A percentile compares a stretch with the other conserved stretches of the same genome.
These are phyloP conservation scores for Nesoenas mayeri DNA, from an alignment of 2,113 vertebrate species.

Conservation along the genomic window DNA sequence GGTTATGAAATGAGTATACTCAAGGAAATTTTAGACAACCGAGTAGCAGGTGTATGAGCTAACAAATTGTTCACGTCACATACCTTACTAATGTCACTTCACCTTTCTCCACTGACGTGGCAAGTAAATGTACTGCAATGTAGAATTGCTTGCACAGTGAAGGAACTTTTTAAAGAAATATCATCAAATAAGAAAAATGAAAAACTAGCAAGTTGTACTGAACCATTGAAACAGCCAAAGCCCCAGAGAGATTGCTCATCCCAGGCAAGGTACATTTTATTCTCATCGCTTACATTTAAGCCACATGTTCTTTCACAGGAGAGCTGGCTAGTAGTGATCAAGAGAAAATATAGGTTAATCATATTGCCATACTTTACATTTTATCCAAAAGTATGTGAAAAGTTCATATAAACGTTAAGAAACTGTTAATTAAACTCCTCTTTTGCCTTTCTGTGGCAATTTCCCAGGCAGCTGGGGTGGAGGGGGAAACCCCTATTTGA, in stretches of 20 bases:
- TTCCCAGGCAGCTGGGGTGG: slow-evolving; percentile 65
- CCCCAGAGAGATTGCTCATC: neutral
- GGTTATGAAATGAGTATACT: neutral
- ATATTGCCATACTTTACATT: neutral
- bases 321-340: neutral
- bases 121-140: rapidly evolving
- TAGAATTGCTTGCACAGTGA: neutral
- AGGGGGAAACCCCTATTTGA: neutral
- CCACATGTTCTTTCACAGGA: neutral
- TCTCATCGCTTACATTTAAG: neutral
- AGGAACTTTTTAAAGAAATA: neutral
- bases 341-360: neutral
- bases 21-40: neutral
- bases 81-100: neutral
- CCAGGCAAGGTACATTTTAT: neutral
- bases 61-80: neutral
- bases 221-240: neutral
- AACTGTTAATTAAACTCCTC: neutral
- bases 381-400: neutral
- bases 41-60: neutral
- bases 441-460: neutral
- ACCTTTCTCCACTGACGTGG: neutral
- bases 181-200: neutral
- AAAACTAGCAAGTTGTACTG: neutral
- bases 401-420: neutral